Evolutionary conservation across 2,113 vertebrate genomes (phyloP).

Genomic region (Ramphastos sulfuratus): DNA sequence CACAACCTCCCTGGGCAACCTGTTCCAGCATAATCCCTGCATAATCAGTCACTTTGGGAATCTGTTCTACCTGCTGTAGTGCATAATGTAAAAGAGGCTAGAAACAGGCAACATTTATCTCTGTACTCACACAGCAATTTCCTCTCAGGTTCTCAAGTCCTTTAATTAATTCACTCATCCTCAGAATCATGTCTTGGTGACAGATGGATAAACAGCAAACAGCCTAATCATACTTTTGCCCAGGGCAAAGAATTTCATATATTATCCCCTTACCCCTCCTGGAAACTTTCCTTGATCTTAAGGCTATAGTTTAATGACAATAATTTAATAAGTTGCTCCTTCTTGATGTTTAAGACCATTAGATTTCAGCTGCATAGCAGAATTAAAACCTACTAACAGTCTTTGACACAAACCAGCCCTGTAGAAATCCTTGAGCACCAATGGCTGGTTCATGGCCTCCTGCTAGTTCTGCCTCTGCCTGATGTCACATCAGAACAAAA

Average conservation of each 20-base stretch:
- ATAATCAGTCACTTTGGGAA: background rate
- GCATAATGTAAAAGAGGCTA: background rate
- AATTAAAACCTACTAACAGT: background rate
- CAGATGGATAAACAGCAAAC: background rate
- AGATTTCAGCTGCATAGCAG: background rate
- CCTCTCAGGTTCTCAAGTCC: background rate
- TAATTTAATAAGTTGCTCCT: background rate
- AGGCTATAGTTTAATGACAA: background rate
- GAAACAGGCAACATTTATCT: background rate
- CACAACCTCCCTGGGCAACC: no score
- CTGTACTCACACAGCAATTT: background rate
- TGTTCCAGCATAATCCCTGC: no score
- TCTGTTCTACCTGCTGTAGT: background rate
- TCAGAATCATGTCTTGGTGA: background rate
- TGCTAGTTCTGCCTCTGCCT: background rate
- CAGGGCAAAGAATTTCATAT: background rate
- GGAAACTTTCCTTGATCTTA: background rate
- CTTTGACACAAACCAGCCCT: background rate
- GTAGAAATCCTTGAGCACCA: background rate
- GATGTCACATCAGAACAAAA: background rate
- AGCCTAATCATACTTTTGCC: background rate
- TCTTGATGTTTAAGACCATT: background rate
- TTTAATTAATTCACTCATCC: background rate
- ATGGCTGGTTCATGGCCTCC: background rate
- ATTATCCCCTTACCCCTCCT: background rate